phyloP scores from a whole-genome alignment of 2,888 invertebrate species.

The Sericinus montela region DNA sequence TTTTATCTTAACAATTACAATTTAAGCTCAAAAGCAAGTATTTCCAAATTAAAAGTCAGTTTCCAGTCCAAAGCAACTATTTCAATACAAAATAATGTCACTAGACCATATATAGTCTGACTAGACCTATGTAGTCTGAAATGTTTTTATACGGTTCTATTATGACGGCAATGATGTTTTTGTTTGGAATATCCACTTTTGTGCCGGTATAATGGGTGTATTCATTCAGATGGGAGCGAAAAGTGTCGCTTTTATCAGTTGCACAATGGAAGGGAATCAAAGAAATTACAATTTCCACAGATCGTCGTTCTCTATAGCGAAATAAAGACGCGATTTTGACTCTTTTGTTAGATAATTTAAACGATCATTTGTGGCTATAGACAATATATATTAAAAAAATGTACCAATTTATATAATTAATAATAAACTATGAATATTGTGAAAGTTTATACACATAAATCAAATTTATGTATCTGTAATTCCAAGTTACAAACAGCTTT shows the following conservation, averaged over 20 bases:
- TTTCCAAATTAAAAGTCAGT: too few species aligned
- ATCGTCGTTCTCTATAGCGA: conserved; percentile 50
- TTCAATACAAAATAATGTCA: conserved; percentile 14
- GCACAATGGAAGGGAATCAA: conserved; percentile 73
- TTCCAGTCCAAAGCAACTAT: not conserved
- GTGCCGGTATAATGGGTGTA: conserved; percentile 73
- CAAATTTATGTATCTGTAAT: too few species aligned
- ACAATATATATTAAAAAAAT: not conserved
- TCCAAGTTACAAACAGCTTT: too few species aligned
- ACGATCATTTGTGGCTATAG: conserved; percentile 13
- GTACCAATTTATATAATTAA: not conserved
- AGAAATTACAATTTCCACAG: conserved; percentile 69
- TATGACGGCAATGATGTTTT: conserved; percentile 65
- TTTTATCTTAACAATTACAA: too few species aligned
- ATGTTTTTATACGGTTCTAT: conserved; percentile 54
- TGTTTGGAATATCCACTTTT: conserved; percentile 73
- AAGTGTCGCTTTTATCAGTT: conserved; percentile 75
- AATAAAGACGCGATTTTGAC: conserved; percentile 26
- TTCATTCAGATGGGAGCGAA: conserved; percentile 69
- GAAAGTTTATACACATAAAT: too few species aligned
- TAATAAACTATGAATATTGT: too few species aligned
- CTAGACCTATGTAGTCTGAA: conserved; percentile 51
- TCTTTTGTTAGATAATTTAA: conserved; percentile 22
- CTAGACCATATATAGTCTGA: too few species aligned
- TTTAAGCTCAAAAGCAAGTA: not conserved